phyloP scores from a whole-genome alignment of 2,888 invertebrate species.

The Pantelozetes paolii region DNA sequence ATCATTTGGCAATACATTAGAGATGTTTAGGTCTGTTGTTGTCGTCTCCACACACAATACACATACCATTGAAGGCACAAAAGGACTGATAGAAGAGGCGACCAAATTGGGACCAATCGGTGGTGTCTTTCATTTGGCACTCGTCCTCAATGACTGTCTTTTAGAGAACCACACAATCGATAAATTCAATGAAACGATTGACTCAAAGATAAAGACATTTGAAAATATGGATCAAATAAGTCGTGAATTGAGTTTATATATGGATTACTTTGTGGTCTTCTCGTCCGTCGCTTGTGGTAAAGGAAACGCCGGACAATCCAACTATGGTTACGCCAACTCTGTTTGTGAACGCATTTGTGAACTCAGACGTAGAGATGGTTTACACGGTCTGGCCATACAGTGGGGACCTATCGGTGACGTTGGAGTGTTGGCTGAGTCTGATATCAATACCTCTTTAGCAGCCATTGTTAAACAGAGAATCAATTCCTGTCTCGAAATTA shows the following conservation, averaged over 20 bases:
- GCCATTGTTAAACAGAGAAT: slow-evolving; percentile 94
- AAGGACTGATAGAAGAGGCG: slow-evolving; percentile 63
- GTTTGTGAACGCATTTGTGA: slow-evolving; percentile 94
- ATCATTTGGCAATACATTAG: slow-evolving; percentile 59
- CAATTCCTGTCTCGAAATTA: slow-evolving; percentile 76
- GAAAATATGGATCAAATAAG: slow-evolving; percentile 74
- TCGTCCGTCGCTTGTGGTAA: slow-evolving; percentile 95
- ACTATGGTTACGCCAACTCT: slow-evolving; percentile 94
- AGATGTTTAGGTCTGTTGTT: slow-evolving; percentile 57
- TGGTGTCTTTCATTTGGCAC: slow-evolving; percentile 86
- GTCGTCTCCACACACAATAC: slow-evolving; percentile 68
- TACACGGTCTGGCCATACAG: slow-evolving; percentile 86
- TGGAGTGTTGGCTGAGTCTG: slow-evolving; percentile 80
- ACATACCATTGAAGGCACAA: slow-evolving; percentile 66
- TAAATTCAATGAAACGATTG: slow-evolving; percentile 72
- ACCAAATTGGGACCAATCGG: slow-evolving; percentile 63
- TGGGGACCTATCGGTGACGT: slow-evolving; percentile 99
- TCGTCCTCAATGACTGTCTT: slow-evolving; percentile 73
- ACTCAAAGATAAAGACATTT: slow-evolving; percentile 81
- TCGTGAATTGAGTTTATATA: slow-evolving; percentile 68
- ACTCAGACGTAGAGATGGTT: slow-evolving; percentile 71
- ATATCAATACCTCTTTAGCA: slow-evolving; percentile 82
- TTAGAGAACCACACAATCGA: slow-evolving; percentile 77
- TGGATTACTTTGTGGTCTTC: slow-evolving; percentile 89
- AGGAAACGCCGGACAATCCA: slow-evolving; percentile 92